phyloP scores from a whole-genome alignment of 2,888 invertebrate species.

The Dilophus febrilis region DNA sequence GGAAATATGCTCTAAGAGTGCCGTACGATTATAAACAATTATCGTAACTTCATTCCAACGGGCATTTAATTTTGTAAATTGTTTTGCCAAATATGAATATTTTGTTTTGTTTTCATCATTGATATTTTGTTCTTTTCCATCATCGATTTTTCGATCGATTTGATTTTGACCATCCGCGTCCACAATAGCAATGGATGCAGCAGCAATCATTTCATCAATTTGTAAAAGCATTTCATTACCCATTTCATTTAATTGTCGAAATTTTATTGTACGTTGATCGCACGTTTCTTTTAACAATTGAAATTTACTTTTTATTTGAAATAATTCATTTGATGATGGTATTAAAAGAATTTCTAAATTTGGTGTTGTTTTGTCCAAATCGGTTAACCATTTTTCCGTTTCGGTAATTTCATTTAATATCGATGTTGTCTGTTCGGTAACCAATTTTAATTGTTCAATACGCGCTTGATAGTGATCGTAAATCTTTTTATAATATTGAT shows the following conservation, averaged over 20 bases:
- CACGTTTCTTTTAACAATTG: constrained; percentile 55
- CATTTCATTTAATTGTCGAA: constrained; percentile 49
- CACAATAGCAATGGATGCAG: no score
- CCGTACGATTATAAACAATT: constrained; percentile 48
- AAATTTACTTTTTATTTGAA: constrained; percentile 52
- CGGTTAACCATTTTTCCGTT: constrained; percentile 43
- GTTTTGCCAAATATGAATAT: constrained; percentile 41
- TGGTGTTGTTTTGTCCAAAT: constrained; percentile 44
- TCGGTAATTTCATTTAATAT: constrained; percentile 21
- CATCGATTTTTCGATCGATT: constrained; percentile 4
- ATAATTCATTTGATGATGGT: constrained; percentile 48
- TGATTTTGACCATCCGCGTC: constrained; percentile 13
- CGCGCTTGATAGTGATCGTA: constrained; percentile 21
- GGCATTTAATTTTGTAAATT: constrained; percentile 50
- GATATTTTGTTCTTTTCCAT: constrained; percentile 26
- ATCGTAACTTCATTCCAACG: constrained; percentile 54
- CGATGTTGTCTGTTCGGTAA: constrained; percentile 21
- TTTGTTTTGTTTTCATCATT: no score
- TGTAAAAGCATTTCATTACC: constrained; percentile 47
- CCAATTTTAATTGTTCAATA: constrained; percentile 18
- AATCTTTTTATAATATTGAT: constrained; percentile 22
- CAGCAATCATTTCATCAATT: constrained; percentile 28
- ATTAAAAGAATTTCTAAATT: constrained; percentile 37
- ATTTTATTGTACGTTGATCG: constrained; percentile 47
- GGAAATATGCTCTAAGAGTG: constrained; percentile 52